A percentile compares a stretch with the other conserved stretches of the same genome.
These are phyloP conservation scores for Xanthorhoe designata DNA, from an alignment of 2,888 invertebrate species.

Conservation along the genomic window DNA sequence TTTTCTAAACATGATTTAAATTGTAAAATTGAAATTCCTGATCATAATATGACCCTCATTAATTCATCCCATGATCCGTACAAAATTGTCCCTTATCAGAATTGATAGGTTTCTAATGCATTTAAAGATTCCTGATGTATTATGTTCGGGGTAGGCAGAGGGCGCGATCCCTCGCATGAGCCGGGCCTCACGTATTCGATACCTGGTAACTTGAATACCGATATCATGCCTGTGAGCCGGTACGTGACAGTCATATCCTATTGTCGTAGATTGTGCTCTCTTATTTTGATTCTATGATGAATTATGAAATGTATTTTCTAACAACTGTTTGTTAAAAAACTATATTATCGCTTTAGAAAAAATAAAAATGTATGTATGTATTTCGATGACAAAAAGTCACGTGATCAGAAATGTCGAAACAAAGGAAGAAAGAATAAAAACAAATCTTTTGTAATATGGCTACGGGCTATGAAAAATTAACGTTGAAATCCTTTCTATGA, in stretches of 20 bases:
- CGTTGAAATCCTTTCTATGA: too few relatives aligned
- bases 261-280: conserved; percentile 34
- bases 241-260: conserved; percentile 41
- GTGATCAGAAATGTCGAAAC: not conserved
- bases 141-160: conserved; percentile 50
- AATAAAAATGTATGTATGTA: not conserved
- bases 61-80: conserved; percentile 43
- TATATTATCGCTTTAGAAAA: too few relatives aligned
- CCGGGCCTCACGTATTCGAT: conserved; percentile 58
- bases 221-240: conserved; percentile 43
- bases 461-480: too few relatives aligned
- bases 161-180: conserved; percentile 54
- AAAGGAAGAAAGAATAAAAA: too few relatives aligned
- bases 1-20: not conserved
- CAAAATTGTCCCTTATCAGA: conserved; percentile 44
- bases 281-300: conserved; percentile 3
- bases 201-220: conserved; percentile 50
- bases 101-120: conserved; percentile 36
- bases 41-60: conserved; percentile 23
- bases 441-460: too few relatives aligned
- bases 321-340: not conserved
- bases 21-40: conserved; percentile 2
- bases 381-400: too few relatives aligned
- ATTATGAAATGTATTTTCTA: not conserved
- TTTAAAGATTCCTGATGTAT: conserved; percentile 53